Evolutionary conservation across 2,113 vertebrate species (phyloP), one percentile per base, ranked within the genome.

Genomic region (Bujurquina vittata): DNA sequence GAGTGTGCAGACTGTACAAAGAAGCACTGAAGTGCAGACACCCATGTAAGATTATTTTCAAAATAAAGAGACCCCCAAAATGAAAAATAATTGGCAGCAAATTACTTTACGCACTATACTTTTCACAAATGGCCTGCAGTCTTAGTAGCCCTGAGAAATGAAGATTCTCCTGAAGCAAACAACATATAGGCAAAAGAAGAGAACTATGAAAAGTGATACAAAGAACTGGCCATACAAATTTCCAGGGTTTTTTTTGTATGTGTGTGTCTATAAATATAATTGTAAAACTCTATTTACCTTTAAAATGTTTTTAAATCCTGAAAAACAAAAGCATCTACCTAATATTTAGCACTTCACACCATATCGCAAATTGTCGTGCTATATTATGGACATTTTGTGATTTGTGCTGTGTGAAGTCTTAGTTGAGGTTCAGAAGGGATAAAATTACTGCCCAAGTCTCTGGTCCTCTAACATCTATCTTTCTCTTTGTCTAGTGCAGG

Each of bases 401-500:
- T 62, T 63, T 29, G 76, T 67, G 52, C 46, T 73, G n/a, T 61
- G 60, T 77, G 26, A 73, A 58, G 33, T 61, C 83, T 86, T 84
- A 69, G 63, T 56, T 57, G 55, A 62, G 37, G 58, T 77, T 81
- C 46, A 63, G 33, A 72, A 73, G 17, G 52, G 29, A 87, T 61
- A 61, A 85, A 88, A 83, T 61, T 58, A 78, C 56, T 9, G 37
- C 23, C 67, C 55, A 33, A 76, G 20, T 79, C 57, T 86, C 18
- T 56, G 29, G 72, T 63, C 43, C 84, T 73, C 77, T 49, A 46
- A 72, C 84, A 65, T 86, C 80, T 23, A 60, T 81, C 58, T 79
- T 75, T 81, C 79, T 49, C 75, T 88, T 84, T 84, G 84, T 87
- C 62, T 86, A 78, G 63, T 33, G 67, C 80, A 58, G 57, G 59